Conservation (phyloP, 2,888 invertebrate species). For the Pristionchus entomophagus region DNA sequence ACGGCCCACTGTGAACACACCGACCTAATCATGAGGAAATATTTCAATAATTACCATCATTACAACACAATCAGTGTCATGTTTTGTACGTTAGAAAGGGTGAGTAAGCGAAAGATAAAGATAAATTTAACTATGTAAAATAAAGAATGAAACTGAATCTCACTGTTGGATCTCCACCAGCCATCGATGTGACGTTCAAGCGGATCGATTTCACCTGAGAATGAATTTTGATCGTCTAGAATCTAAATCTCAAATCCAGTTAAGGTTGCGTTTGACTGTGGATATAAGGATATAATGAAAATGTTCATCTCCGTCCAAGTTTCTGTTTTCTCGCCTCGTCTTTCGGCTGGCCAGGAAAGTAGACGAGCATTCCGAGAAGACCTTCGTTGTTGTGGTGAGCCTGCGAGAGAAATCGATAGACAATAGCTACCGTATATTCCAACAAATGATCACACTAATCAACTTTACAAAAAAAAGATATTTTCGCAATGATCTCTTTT, state of each 20-base stretch:
- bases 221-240: background rate
- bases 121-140: background rate
- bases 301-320: too few relatives aligned
- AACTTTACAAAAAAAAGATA: background rate
- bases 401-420: background rate
- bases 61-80: too few relatives aligned
- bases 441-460: background rate
- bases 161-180: background rate
- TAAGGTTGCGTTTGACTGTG: background rate
- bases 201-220: background rate
- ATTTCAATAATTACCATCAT: background rate
- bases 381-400: slow-evolving; percentile 29
- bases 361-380: background rate
- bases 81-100: background rate
- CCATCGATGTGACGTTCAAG: background rate
- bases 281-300: background rate
- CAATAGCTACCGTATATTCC: background rate
- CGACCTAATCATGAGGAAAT: background rate
- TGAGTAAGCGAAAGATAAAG: background rate
- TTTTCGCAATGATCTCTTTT: background rate
- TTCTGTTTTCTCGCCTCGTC: background rate
- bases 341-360: background rate
- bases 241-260: background rate
- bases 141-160: background rate
- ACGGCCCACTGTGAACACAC: background rate